phyloP scores from a whole-genome alignment of 2,888 invertebrate genomes.

The Alcis repandata region DNA sequence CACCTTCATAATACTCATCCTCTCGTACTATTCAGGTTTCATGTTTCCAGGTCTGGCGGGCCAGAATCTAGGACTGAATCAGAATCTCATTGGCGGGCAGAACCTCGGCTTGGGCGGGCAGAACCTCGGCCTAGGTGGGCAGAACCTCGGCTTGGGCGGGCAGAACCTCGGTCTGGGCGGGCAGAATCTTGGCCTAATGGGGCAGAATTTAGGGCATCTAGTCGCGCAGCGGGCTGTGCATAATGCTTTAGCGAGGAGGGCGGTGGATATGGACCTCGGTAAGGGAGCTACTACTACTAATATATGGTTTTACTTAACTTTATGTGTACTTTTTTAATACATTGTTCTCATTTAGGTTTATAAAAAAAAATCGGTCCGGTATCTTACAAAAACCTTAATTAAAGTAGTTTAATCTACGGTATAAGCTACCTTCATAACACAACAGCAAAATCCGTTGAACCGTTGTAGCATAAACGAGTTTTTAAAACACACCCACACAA shows the following conservation, averaged over 20 bases:
- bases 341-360: too few species aligned
- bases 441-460: too few species aligned
- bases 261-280: slow-evolving; percentile 70
- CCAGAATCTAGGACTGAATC: slow-evolving; percentile 67
- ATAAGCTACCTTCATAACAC: too few species aligned
- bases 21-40: slow-evolving; percentile 20
- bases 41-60: slow-evolving; percentile 66
- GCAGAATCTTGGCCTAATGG: slow-evolving; percentile 72
- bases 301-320: too few species aligned
- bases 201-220: slow-evolving; percentile 71
- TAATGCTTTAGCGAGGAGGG: slow-evolving; percentile 73
- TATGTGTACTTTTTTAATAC: neutral
- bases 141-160: slow-evolving; percentile 62
- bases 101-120: slow-evolving; percentile 61
- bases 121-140: slow-evolving; percentile 60
- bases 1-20: neutral
- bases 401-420: too few species aligned
- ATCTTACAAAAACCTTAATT: too few species aligned
- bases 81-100: slow-evolving; percentile 66
- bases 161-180: slow-evolving; percentile 67
- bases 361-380: too few species aligned
- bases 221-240: slow-evolving; percentile 79
- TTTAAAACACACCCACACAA: too few species aligned
- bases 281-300: slow-evolving; percentile 14
- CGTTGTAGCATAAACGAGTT: too few species aligned